Conservation (phyloP, 1,140 invertebrate species). For the Aphelenchoides besseyi region DNA sequence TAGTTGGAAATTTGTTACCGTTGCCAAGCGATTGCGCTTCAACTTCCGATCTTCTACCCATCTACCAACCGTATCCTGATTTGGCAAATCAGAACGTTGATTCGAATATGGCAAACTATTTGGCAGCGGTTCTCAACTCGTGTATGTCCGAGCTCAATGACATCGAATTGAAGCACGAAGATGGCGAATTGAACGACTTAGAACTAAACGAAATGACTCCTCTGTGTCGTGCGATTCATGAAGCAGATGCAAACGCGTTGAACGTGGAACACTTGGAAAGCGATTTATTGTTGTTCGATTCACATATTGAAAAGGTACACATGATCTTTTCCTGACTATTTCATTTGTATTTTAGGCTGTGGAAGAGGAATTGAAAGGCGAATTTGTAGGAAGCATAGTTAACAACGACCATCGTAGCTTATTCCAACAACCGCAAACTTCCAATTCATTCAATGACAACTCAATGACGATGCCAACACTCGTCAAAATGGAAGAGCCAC, state of each 20-base stretch:
- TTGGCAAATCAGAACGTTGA: conserved; percentile 23
- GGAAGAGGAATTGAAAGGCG: conserved; percentile 22
- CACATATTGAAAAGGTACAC: conserved; percentile 31
- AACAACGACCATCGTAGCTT: not conserved
- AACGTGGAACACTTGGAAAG: conserved; percentile 40
- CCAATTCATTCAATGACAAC: not conserved
- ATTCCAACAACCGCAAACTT: not conserved
- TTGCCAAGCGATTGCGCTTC: conserved; percentile 36
- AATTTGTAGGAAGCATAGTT: conserved; percentile 24
- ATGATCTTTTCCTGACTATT: not conserved
- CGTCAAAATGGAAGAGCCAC: too few relatives aligned
- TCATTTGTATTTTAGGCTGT: conserved; percentile 17
- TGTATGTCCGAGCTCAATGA: conserved; percentile 17
- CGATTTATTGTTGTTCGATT: conserved; percentile 28
- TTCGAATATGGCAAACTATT: conserved; percentile 29
- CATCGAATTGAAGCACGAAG: conserved; percentile 40
- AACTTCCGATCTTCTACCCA: conserved; percentile 33
- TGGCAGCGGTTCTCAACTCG: conserved; percentile 27
- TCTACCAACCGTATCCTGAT: conserved; percentile 30
- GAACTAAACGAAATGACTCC: conserved; percentile 26
- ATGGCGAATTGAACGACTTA: conserved; percentile 42
- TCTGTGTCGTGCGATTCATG: conserved; percentile 33
- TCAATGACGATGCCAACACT: not conserved
- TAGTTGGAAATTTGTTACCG: conserved; percentile 35
- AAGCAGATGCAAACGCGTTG: conserved; percentile 39